Percentiles rank a stretch among this genome's conserved stretches.
phyloP scores from a whole-genome alignment of 2,113 vertebrate genomes.

The Genyomyrus donnyi region DNA sequence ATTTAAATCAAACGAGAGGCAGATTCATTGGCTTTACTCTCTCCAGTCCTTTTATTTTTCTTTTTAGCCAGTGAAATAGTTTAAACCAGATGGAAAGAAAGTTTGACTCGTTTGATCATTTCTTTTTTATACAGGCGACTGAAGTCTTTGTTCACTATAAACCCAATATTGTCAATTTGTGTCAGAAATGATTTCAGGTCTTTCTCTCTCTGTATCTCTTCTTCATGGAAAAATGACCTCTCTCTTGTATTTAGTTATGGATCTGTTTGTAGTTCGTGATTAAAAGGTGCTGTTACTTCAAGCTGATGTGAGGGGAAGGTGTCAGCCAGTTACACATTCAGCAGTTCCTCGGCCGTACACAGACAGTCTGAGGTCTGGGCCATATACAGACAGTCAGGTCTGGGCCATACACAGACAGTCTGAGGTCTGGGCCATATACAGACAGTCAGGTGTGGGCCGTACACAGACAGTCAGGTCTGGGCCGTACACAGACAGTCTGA shows the following conservation, averaged over 20 bases:
- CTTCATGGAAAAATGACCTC: background rate
- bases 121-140: background rate
- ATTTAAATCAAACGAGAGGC: background rate
- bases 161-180: background rate
- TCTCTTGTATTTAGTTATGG: background rate
- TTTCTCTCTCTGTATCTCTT: background rate
- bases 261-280: background rate
- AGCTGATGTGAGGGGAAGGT: background rate
- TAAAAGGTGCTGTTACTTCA: background rate
- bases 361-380: too few relatives aligned
- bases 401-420: background rate
- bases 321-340: background rate
- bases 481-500: background rate
- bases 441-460: background rate
- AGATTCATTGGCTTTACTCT: background rate
- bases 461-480: background rate
- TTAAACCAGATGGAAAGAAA: background rate
- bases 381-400: background rate
- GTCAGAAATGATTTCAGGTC: background rate
- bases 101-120: background rate
- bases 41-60: background rate
- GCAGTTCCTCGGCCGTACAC: background rate
- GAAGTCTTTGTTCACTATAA: background rate
- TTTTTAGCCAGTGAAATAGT: background rate
- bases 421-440: background rate